These are phyloP conservation scores for Macrobrachium rosenbergii DNA, from an alignment of 1,140 invertebrate species.

Conservation along the genomic window DNA sequence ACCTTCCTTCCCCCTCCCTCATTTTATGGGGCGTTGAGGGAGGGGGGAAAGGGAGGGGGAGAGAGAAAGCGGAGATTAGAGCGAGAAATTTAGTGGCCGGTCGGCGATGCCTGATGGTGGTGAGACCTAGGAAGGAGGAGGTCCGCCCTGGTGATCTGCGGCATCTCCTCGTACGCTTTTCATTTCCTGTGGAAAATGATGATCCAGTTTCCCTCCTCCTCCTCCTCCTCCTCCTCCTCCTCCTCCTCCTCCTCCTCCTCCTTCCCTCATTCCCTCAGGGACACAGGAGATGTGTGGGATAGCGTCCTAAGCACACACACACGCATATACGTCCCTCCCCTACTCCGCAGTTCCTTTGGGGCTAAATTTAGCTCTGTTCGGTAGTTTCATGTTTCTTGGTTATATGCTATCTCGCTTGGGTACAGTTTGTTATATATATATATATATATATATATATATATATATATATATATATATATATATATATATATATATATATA, in stretches of 20 bases:
- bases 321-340: too few species aligned
- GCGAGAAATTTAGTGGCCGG: too few species aligned
- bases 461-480: slow-evolving; percentile 1
- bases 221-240: not conserved
- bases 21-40: too few species aligned
- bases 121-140: too few species aligned
- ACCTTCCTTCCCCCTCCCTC: not conserved
- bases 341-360: too few species aligned
- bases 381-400: not conserved
- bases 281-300: not conserved
- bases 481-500: slow-evolving; percentile 6
- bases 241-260: not conserved
- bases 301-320: too few species aligned
- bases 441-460: slow-evolving; percentile 7
- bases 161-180: not conserved
- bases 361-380: too few species aligned
- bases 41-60: too few species aligned
- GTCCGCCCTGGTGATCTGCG: not conserved
- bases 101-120: too few species aligned
- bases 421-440: not conserved
- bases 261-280: not conserved
- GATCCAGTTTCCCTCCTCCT: not conserved
- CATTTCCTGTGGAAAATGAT: not conserved
- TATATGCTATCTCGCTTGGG: not conserved
- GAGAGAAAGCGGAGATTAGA: too few species aligned